These are phyloP conservation scores for Myiotriccus ornatus DNA, from an alignment of 2,797 vertebrate genomes.

Conservation along the genomic window DNA sequence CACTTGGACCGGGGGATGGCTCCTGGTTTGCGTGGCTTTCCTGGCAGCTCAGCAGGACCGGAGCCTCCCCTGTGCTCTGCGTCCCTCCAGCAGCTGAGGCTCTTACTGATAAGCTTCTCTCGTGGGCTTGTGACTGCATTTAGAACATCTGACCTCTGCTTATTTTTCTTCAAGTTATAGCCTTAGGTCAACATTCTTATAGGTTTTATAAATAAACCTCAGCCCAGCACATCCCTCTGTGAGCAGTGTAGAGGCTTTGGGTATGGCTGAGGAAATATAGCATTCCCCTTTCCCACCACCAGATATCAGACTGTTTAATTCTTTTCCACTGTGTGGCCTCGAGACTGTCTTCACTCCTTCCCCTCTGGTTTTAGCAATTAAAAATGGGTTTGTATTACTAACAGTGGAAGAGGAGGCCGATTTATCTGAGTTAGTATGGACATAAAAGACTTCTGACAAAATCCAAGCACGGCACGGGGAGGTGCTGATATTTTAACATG, in stretches of 20 bases:
- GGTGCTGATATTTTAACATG: fast-evolving
- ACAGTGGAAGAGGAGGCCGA: background rate
- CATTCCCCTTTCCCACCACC: constrained; percentile 44
- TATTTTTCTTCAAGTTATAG: constrained; percentile 17
- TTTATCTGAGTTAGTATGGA: background rate
- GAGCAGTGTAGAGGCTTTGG: background rate
- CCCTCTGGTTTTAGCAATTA: background rate
- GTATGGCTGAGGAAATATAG: background rate
- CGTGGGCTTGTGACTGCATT: background rate
- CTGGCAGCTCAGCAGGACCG: background rate
- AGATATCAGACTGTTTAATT: background rate
- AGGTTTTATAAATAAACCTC: constrained; percentile 42
- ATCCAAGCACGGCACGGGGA: background rate
- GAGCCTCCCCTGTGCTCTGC: background rate
- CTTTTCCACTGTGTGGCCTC: background rate
- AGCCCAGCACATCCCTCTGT: background rate
- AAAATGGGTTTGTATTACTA: background rate
- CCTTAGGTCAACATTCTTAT: background rate
- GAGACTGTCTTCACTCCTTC: background rate
- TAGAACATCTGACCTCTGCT: background rate
- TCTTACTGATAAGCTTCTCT: background rate
- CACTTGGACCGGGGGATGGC: background rate
- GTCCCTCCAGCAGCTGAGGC: background rate
- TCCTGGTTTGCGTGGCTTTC: background rate
- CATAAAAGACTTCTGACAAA: background rate